These are phyloP conservation scores for Gallinago jamesoni DNA, from an alignment of 2,113 vertebrate genomes.

Conservation along the genomic window DNA sequence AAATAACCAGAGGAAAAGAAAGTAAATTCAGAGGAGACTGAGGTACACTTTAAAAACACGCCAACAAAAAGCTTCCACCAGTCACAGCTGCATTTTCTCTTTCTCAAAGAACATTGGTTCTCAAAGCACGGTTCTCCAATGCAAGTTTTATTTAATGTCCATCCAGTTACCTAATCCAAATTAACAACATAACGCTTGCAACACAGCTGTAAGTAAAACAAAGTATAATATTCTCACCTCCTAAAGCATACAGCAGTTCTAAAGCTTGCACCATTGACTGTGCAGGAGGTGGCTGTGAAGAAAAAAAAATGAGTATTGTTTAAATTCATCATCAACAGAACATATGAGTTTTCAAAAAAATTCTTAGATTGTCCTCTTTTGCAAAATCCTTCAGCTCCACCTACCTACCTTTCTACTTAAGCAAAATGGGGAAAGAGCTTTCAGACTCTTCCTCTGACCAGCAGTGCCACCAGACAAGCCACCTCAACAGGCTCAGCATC, in stretches of 20 bases:
- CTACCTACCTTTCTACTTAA: not conserved
- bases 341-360: not conserved
- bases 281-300: slow-evolving; percentile 90
- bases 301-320: not conserved
- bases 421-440: not conserved
- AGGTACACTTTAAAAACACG: not conserved
- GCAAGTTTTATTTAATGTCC: not conserved
- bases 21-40: not conserved
- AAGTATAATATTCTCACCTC: slow-evolving; percentile 80
- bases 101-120: not conserved
- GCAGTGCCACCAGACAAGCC: not conserved
- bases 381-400: not conserved
- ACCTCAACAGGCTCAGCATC: not conserved
- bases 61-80: not conserved
- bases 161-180: not conserved
- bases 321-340: not conserved
- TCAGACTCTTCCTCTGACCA: not conserved
- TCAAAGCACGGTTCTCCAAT: not conserved
- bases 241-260: slow-evolving; percentile 94
- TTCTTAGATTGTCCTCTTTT: not conserved
- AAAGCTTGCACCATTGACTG: slow-evolving; percentile 98
- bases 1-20: not conserved
- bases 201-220: not conserved
- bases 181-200: not conserved
- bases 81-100: not conserved